Evolutionary conservation across 2,888 invertebrate genomes (phyloP), one percentile per base, ranked within the genome.

Genomic region (Pachycephus smyrnensis): DNA sequence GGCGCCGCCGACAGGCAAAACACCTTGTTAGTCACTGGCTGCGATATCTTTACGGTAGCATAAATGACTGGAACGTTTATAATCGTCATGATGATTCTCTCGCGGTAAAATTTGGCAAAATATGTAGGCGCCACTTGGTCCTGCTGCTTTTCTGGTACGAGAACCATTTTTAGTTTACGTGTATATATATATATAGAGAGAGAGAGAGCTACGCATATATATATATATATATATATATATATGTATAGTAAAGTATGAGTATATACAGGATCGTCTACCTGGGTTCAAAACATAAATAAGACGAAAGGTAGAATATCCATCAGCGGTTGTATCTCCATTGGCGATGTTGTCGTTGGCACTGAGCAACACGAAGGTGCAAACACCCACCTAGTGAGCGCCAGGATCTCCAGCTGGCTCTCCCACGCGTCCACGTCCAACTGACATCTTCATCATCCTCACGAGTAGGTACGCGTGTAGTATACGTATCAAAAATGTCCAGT

Each of bases 371-470:
- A 82, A 84, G 85, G 86, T 84, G 85, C 85, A 84, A 89, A 89
- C 88, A 88, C 87, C 87, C 83, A 88, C 87, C 84, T 82, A 83
- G 82, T 82, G 81, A 84, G 83, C 82, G 82, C 79, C 80, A 80
- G 75, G 79, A 80, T 84, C 85, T 84, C 87, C 89, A 86, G 86
- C 85, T 87, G 86, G 85, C 85, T 89, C 89, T 88, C 90, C 90
- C 90, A 90, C 90, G 89, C 90, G 80, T 85, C 83, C 84, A 77
- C 83, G 81, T 76, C 82, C 85, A 83, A 84, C 84, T 85, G 87
- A 90, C 89, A 87, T 90, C 90, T 90, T 89, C 88, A 90, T 90
- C 90, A 86, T 87, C 82, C 83, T 78, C 83, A 83, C 82, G 76
- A 79, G 79, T 76, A 78, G 81, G 76, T 73, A 69, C 73, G 55